Evolutionary conservation across 1,140 invertebrate genomes (phyloP).

Genomic region (Apis dorsata): DNA sequence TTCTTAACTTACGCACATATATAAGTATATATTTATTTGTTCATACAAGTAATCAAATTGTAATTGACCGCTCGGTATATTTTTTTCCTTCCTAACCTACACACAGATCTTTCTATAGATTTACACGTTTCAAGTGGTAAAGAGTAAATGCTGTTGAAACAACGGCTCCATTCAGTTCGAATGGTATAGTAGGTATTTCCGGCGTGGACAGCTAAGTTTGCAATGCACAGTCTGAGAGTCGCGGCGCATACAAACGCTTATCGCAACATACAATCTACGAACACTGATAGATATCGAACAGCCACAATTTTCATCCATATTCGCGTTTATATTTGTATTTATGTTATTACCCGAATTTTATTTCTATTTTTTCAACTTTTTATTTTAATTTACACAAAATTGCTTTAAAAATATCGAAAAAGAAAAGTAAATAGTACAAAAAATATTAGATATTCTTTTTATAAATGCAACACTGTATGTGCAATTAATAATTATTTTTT

Average conservation of each 20-base stretch:
- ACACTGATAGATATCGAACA: conserved; percentile 16
- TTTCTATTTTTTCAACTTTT: not conserved
- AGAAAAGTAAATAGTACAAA: too few species aligned
- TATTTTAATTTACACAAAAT: too few species aligned
- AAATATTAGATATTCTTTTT: too few species aligned
- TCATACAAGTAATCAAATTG: not conserved
- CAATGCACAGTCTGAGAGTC: conserved; percentile 25
- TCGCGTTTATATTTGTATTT: not conserved
- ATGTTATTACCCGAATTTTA: not conserved
- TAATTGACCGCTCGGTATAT: not conserved
- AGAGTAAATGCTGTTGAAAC: conserved; percentile 36
- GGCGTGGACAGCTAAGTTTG: conserved; percentile 46
- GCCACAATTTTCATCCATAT: not conserved
- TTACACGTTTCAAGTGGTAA: conserved; percentile 8
- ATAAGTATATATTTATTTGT: too few species aligned
- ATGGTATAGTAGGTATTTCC: conserved; percentile 48
- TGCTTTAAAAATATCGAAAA: too few species aligned
- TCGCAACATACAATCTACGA: conserved; percentile 26
- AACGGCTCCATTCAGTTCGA: conserved; percentile 42
- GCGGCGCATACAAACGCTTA: conserved; percentile 34
- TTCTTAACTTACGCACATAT: too few species aligned
- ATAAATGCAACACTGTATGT: too few species aligned
- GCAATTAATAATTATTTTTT: too few species aligned
- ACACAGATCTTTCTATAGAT: not conserved
- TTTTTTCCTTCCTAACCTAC: not conserved